Evolutionary conservation across 2,888 invertebrate species (phyloP).

Genomic region (Lepas anatifera): DNA sequence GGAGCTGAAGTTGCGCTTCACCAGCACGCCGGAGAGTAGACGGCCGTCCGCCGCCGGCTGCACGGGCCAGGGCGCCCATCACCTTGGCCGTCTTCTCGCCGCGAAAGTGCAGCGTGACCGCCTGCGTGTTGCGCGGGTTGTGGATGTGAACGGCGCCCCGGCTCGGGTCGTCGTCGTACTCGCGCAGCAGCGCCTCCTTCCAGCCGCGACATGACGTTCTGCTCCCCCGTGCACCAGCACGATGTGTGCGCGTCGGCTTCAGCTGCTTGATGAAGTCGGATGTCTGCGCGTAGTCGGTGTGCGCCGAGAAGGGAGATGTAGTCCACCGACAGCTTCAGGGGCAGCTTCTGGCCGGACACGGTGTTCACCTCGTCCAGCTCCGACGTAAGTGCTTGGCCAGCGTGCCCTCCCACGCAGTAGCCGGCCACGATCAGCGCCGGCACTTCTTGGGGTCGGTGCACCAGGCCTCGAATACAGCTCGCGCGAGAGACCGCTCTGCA

Average conservation of each 20-base stretch:
- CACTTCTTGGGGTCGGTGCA: conserved; percentile 97
- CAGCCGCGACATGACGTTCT: conserved; percentile 95
- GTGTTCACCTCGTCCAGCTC: conserved; percentile 96
- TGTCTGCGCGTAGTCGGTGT: conserved; percentile 96
- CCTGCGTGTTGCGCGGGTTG: conserved; percentile 91
- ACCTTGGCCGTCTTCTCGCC: conserved; percentile 97
- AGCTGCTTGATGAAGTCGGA: conserved; percentile 90
- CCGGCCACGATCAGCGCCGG: conserved; percentile 93
- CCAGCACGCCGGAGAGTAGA: conserved; percentile 78
- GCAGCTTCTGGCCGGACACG: conserved; percentile 89
- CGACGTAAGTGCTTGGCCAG: conserved; percentile 77
- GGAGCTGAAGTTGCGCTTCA: conserved; percentile 97
- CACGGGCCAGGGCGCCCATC: conserved; percentile 82
- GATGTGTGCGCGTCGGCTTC: conserved; percentile 93
- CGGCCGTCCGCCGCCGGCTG: conserved; percentile 64
- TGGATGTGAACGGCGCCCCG: conserved; percentile 67
- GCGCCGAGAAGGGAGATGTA: conserved; percentile 99
- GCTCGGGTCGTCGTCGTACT: conserved; percentile 70
- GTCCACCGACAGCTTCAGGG: conserved; percentile 93
- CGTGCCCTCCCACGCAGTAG: conserved; percentile 82
- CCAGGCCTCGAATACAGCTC: conserved; percentile 98
- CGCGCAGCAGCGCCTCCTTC: conserved; percentile 86
- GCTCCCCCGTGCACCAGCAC: conserved; percentile 96
- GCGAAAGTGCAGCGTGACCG: conserved; percentile 81
- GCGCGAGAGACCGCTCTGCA: conserved; percentile 81